Evolutionary conservation across 2,797 vertebrate genomes (phyloP), one percentile per base, ranked within the genome.

Genomic region (Sphenodon punctatus): DNA sequence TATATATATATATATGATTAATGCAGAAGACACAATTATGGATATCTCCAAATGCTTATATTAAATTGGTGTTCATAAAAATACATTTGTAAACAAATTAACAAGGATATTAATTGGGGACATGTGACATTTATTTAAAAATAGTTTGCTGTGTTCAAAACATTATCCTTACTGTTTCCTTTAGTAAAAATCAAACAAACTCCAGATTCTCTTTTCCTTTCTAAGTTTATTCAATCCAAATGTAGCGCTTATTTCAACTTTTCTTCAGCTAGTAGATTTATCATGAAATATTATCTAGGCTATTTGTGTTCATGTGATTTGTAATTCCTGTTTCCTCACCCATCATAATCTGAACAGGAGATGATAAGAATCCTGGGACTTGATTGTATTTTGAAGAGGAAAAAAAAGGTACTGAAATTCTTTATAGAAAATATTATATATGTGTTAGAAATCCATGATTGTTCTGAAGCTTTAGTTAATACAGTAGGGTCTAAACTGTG

Each of bases 41-140:
- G 78, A 38, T 19, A 36, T 32, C 53, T 20, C 34, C 25, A 48
- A 58, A 76, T 67, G 25, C 13, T 75, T 58, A 66, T 32, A 43
- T 83, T 51, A 27, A 63, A 41, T 48, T 36, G 85, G 10, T 76
- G 19, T 38, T 85, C 71, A 41, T 73, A 70, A 80, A 36, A 43
- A 53, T 61, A 66, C 36, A 8, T 76, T 61, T 43, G 56, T 67
- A 67, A 58, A 10, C 19, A 16, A 34, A 67, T 59, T 67, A 71
- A n/a, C n/a, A n/a, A n/a, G 83, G 86, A 73, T 86, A 90, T 84
- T 78, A 90, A 80, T 88, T 66, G 78, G 32, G 63, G 85, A 84
- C 76, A 46, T 34, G 17, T n/a, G 83, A 78, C 55, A 60, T 64
- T 66, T 69, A 75, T 86, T 78, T 51, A 60, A 45, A 15, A 59